These are phyloP conservation scores for Pollachius pollachius DNA, from an alignment of 2,113 vertebrate genomes.

Conservation along the genomic window DNA sequence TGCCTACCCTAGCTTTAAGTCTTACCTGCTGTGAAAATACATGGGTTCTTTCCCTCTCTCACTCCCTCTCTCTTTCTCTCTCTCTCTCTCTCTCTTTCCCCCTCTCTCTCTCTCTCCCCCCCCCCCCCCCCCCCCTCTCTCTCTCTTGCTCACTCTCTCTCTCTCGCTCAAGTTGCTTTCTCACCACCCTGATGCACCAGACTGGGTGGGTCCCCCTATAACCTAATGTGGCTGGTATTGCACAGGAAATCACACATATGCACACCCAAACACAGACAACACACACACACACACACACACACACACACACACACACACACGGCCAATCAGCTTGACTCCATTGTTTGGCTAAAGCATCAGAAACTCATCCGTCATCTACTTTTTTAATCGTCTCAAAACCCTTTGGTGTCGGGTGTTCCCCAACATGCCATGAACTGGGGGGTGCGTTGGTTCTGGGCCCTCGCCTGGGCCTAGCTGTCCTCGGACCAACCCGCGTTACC, in stretches of 20 bases:
- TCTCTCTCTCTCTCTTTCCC: neutral
- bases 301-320: slow-evolving; percentile 7
- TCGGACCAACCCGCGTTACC: neutral
- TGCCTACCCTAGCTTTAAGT: too few species aligned
- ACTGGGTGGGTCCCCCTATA: slow-evolving; percentile 26
- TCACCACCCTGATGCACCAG: slow-evolving; percentile 6
- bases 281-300: neutral
- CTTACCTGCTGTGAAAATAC: too few species aligned
- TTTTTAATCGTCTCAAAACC: slow-evolving; percentile 36
- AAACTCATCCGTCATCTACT: slow-evolving; percentile 48
- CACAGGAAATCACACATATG: neutral
- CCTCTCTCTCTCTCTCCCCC: neutral
- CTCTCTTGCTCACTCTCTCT: neutral
- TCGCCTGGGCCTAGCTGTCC: too few species aligned
- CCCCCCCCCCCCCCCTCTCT: neutral
- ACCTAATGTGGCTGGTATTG: slow-evolving; percentile 39
- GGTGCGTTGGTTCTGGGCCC: too few species aligned
- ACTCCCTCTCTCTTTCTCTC: too few species aligned
- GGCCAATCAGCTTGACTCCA: slow-evolving; percentile 41
- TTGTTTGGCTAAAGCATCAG: slow-evolving; percentile 45
- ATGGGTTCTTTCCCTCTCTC: too few species aligned
- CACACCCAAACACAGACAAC: neutral
- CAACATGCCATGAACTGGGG: too few species aligned
- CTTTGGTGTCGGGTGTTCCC: slow-evolving; percentile 43
- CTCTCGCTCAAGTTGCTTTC: slow-evolving; percentile 7